Evolutionary conservation across 1,140 invertebrate genomes (phyloP).

Genomic region (Hylaeus anthracinus): DNA sequence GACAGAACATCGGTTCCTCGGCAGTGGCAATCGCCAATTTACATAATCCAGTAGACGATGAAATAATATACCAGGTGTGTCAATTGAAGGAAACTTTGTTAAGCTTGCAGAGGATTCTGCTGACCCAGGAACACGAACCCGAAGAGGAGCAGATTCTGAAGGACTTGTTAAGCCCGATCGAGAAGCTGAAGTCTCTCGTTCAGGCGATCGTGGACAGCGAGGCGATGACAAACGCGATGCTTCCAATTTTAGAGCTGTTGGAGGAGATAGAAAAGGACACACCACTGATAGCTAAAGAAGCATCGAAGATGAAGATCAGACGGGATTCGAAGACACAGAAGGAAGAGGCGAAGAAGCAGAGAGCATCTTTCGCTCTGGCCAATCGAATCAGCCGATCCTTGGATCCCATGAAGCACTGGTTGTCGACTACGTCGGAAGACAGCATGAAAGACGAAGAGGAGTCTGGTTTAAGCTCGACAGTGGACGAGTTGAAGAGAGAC

Average conservation of each 20-base stretch:
- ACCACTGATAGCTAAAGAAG: conserved; percentile 58
- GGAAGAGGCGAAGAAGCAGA: not conserved
- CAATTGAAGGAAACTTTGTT: conserved; percentile 68
- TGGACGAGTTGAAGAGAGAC: conserved; percentile 60
- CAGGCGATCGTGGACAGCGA: conserved; percentile 49
- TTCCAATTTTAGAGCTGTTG: conserved; percentile 65
- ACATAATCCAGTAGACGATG: conserved; percentile 54
- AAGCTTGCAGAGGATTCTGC: conserved; percentile 67
- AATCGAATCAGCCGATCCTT: conserved; percentile 46
- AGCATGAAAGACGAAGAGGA: conserved; percentile 48
- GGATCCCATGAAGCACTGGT: conserved; percentile 64
- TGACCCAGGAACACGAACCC: conserved; percentile 64
- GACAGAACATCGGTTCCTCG: conserved; percentile 62
- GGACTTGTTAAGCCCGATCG: conserved; percentile 62
- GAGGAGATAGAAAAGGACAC: conserved; percentile 71
- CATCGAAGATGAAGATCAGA: conserved; percentile 53
- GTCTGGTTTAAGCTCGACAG: conserved; percentile 36
- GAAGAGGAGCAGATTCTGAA: conserved; percentile 64
- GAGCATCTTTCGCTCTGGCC: conserved; percentile 7
- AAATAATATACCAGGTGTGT: conserved; percentile 63
- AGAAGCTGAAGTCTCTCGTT: conserved; percentile 61
- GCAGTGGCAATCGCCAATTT: conserved; percentile 59
- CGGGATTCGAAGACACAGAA: conserved; percentile 26
- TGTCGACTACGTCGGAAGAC: conserved; percentile 54
- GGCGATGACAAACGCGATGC: conserved; percentile 36